Percentiles rank a stretch among this genome's conserved stretches.
Conservation (phyloP, 2,113 vertebrate genomes). For the Corvus cornix region DNA sequence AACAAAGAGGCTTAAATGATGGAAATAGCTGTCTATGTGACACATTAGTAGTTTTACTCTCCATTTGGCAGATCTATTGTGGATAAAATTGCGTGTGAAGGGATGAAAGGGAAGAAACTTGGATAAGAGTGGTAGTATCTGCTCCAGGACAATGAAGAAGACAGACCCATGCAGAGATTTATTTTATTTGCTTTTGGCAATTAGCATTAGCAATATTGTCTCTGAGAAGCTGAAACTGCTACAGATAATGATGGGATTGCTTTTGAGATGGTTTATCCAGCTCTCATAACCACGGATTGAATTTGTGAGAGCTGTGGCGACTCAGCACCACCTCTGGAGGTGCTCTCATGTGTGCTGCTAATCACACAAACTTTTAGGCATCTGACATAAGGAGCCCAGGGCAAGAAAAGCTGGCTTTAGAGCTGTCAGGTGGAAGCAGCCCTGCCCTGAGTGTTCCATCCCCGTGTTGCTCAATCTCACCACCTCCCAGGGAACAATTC, state of each 20-base stretch:
- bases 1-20: constrained; percentile 55
- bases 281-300: neutral
- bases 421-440: neutral
- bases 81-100: constrained; percentile 52
- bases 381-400: neutral
- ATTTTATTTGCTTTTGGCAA: constrained; percentile 49
- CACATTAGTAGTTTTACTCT: constrained; percentile 66
- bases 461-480: neutral
- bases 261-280: neutral
- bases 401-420: neutral
- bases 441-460: neutral
- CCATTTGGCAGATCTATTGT: constrained; percentile 51
- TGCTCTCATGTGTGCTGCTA: neutral
- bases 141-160: constrained; percentile 27
- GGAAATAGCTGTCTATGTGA: constrained; percentile 39
- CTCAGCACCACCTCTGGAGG: neutral
- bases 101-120: neutral
- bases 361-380: neutral
- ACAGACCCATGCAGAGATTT: neutral
- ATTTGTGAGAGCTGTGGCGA: neutral
- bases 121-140: constrained; percentile 15
- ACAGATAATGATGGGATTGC: neutral
- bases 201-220: neutral
- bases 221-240: constrained; percentile 3
- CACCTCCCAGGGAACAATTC: neutral